Conservation (phyloP, 2,888 invertebrate genomes). For the Cancer borealis region DNA sequence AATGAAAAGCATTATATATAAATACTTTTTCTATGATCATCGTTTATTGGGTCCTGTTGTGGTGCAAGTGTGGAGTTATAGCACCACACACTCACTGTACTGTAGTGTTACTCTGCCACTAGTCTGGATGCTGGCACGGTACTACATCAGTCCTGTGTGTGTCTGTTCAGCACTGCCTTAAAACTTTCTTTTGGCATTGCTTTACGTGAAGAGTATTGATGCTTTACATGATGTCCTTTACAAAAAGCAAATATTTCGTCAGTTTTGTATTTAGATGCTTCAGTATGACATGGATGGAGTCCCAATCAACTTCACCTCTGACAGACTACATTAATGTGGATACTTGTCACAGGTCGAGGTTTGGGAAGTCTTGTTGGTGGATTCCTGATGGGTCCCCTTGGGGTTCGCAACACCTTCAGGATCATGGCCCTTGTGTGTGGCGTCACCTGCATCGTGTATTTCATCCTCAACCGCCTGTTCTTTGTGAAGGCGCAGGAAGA, state of each 20-base stretch:
- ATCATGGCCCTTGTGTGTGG: conserved; percentile 44
- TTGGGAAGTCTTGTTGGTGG: conserved; percentile 56
- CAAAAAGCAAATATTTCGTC: neutral
- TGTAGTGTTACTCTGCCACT: neutral
- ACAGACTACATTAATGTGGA: neutral
- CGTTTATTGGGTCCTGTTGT: no score
- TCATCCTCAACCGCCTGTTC: conserved; percentile 21
- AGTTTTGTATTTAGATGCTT: neutral
- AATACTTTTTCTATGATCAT: no score
- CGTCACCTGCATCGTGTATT: conserved; percentile 53
- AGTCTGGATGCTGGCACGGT: neutral
- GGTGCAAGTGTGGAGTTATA: no score
- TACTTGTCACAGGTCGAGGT: conserved; percentile 53
- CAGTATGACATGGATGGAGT: neutral
- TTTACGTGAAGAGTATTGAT: neutral
- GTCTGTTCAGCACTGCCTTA: neutral
- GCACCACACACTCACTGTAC: neutral
- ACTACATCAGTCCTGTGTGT: neutral
- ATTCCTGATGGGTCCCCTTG: conserved; percentile 47
- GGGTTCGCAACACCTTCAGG: conserved; percentile 60
- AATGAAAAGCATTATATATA: no score
- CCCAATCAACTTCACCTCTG: neutral
- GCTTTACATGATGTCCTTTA: neutral
- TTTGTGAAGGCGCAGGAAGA: conserved; percentile 28
- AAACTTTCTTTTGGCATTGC: neutral